Percentiles rank a stretch among this genome's conserved stretches.
Conservation (phyloP, 2,797 vertebrate genomes). For the Myotis daubentonii region DNA sequence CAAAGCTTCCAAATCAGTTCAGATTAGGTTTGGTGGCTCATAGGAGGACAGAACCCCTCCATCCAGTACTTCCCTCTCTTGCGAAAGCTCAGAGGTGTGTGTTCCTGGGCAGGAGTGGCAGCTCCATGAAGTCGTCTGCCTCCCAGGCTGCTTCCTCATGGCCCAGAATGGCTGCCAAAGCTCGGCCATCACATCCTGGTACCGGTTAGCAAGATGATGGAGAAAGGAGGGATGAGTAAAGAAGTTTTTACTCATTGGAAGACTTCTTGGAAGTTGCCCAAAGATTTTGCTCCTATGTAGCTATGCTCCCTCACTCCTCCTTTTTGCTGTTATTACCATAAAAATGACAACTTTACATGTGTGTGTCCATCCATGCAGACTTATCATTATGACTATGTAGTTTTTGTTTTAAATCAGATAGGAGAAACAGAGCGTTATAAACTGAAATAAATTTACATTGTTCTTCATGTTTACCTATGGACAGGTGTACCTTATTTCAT, state of each 20-base stretch:
- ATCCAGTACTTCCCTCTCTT: neutral
- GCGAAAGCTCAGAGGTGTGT: neutral
- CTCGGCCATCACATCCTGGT: neutral
- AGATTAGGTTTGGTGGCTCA: neutral
- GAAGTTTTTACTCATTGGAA: neutral
- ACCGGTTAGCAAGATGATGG: neutral
- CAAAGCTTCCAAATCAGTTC: neutral
- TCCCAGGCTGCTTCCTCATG: neutral
- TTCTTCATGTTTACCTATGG: neutral
- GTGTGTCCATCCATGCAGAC: neutral
- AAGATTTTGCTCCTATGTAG: neutral
- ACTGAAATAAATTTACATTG: neutral
- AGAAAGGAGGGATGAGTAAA: neutral
- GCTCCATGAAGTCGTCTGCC: neutral
- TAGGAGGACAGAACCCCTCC: neutral
- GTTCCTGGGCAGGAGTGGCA: neutral
- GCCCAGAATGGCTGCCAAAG: neutral
- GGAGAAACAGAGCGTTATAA: neutral
- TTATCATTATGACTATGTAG: neutral
- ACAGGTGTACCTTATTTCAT: no score
- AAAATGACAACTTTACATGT: neutral
- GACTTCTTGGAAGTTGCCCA: neutral
- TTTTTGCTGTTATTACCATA: neutral
- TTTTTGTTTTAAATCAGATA: neutral
- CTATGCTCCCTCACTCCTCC: rapidly evolving